Conservation (phyloP, 2,888 invertebrate genomes). For the Amphipoea oculea region DNA sequence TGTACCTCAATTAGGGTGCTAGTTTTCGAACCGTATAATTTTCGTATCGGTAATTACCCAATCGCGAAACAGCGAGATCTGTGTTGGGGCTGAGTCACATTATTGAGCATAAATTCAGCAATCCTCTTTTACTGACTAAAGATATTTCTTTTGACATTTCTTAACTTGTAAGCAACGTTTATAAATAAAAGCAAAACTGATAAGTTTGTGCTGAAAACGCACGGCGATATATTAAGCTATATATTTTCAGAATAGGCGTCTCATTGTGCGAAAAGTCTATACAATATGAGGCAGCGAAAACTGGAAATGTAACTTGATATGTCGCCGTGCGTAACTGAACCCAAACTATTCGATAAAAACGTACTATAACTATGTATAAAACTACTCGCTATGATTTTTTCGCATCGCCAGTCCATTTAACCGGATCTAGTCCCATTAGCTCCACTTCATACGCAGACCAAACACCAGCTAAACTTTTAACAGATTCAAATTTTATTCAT, state of each 20-base stretch:
- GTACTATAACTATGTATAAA: neutral
- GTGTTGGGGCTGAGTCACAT: neutral
- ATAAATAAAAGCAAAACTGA: neutral
- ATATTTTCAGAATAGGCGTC: neutral
- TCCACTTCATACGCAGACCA: neutral
- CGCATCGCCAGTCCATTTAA: neutral
- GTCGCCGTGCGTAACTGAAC: too few species aligned
- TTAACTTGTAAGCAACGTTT: neutral
- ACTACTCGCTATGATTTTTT: neutral
- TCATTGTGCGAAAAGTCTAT: neutral
- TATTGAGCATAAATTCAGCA: neutral
- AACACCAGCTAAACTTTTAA: conserved; percentile 33
- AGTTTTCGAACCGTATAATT: neutral
- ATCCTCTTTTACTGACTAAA: neutral
- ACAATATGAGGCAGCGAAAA: too few species aligned
- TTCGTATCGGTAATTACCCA: neutral
- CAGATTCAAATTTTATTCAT: conserved; percentile 48
- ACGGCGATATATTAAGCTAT: neutral
- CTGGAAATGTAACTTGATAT: neutral
- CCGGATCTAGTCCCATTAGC: neutral
- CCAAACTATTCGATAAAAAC: neutral
- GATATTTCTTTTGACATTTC: neutral
- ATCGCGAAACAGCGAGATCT: neutral
- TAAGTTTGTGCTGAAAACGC: neutral
- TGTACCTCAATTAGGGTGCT: neutral